These are phyloP conservation scores for Octopus sinensis DNA, from an alignment of 1,140 invertebrate species.

Conservation along the genomic window DNA sequence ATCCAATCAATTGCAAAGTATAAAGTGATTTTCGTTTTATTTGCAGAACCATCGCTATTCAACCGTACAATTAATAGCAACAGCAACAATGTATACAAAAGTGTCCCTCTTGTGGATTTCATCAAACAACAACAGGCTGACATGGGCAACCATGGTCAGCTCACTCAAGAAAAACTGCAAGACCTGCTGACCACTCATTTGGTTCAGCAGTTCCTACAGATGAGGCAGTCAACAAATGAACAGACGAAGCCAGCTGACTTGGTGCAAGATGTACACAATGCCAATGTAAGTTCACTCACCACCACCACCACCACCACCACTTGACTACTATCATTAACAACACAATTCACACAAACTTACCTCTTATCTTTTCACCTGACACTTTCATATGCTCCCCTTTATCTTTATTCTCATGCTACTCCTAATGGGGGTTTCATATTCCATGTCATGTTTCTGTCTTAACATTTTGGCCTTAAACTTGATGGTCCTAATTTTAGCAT, in stretches of 20 bases:
- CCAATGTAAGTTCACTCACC: neutral
- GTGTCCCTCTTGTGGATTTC: neutral
- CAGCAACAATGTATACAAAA: conserved; percentile 8
- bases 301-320: neutral
- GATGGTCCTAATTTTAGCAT: too few species aligned
- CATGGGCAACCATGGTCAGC: neutral
- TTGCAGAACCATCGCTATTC: too few species aligned
- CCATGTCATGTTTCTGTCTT: neutral
- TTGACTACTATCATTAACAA: neutral
- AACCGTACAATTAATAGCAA: neutral
- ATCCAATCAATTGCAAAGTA: too few species aligned
- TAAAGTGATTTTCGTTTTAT: too few species aligned
- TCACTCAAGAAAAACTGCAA: neutral
- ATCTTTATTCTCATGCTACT: neutral
- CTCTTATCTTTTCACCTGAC: neutral
- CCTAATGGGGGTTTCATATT: neutral
- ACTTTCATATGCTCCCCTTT: neutral
- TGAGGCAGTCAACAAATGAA: conserved; percentile 11
- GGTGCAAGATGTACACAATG: conserved; percentile 3
- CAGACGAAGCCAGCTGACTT: neutral
- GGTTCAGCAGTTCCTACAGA: conserved; percentile 6
- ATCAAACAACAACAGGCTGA: conserved; percentile 6
- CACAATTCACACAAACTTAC: neutral
- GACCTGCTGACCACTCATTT: conserved; percentile 6
- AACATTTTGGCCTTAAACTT: neutral